Percentiles rank a stretch among this genome's conserved stretches.
Evolutionary conservation across 1,140 invertebrate species (phyloP).

Genomic region (Zaprionus taronus): DNA sequence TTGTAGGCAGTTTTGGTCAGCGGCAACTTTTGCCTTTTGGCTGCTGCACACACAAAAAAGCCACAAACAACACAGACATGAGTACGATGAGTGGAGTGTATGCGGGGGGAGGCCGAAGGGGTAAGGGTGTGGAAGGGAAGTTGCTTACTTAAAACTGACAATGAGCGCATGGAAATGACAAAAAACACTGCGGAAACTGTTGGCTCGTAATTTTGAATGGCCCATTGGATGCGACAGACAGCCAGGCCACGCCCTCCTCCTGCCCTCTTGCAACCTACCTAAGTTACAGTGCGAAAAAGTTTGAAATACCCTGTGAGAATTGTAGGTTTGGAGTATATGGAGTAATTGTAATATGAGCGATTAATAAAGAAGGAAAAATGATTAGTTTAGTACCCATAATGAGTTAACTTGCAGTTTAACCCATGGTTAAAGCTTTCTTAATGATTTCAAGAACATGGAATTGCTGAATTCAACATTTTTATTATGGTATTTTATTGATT

Average conservation of each 20-base stretch:
- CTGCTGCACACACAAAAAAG: conserved; percentile 44
- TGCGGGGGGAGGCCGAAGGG: conserved; percentile 40
- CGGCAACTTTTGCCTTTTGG: conserved; percentile 62
- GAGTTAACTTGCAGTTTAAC: neutral
- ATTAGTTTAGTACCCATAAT: neutral
- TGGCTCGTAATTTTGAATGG: conserved; percentile 81
- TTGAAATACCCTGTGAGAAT: conserved; percentile 29
- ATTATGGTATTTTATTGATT: too few relatives aligned
- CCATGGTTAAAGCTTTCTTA: neutral
- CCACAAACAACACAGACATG: conserved; percentile 37
- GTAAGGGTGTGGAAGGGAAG: conserved; percentile 42
- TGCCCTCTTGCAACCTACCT: conserved; percentile 7
- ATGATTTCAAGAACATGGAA: neutral
- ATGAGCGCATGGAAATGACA: conserved; percentile 82
- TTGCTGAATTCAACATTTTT: neutral
- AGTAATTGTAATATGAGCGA: neutral
- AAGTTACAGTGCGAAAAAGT: conserved; percentile 49
- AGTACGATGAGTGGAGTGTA: conserved; percentile 29
- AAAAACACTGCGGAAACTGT: conserved; percentile 81
- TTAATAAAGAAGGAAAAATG: too few relatives aligned
- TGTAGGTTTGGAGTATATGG: neutral
- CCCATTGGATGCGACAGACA: conserved; percentile 73
- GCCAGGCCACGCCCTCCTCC: conserved; percentile 3
- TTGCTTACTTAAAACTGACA: conserved; percentile 82
- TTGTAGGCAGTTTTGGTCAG: conserved; percentile 73